Evolutionary conservation across 2,888 invertebrate species (phyloP), one percentile per base, ranked within the genome.

Genomic region (Schizotus pectinicornis): DNA sequence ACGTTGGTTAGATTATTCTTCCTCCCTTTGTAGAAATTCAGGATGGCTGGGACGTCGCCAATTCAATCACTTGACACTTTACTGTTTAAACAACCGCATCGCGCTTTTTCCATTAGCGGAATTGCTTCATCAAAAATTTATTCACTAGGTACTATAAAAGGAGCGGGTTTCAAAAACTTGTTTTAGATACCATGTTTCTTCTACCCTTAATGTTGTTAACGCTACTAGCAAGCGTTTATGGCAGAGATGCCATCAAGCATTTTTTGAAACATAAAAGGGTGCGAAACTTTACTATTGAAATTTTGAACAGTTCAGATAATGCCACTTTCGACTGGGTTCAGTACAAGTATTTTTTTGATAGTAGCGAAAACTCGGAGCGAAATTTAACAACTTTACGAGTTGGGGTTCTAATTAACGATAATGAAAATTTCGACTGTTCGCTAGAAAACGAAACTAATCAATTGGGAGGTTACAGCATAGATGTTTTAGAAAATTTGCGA

Each of bases 331-430:
- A 39, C 33, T 65, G 65, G 65, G 38, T 62, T 13, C 62, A 65
- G 37, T 65, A 65, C 22, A 65, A 56, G 11, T 65, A 65, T 37
- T 42, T 54, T 43, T 60, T 65, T 45, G 33, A 49, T 22, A 46
- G 47, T 32, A 13, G 34, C 12, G 48, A 34, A 13, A 14, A 9
- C 36, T 1, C 9, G 7, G 35, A 35, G 37, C 32, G 39, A 30
- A 46, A 56, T 11, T 33, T 36, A 8, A 34, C 38, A n/a, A 46
- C 13, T 7, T 48, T 58, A 36, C 51, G 14, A 33, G 12, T 63
- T 49, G 63, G 59, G 54, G 46, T 64, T 22, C 5, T 22, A 22
- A 22, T 22, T 22, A 22, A 22, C 22, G 22, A 22, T 22, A 22
- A 22, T 22, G 22, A 22, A 22, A 22, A 22, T 22, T 22, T 61